phyloP scores from a whole-genome alignment of 2,113 vertebrate species.

The Atherinomorus stipes region DNA sequence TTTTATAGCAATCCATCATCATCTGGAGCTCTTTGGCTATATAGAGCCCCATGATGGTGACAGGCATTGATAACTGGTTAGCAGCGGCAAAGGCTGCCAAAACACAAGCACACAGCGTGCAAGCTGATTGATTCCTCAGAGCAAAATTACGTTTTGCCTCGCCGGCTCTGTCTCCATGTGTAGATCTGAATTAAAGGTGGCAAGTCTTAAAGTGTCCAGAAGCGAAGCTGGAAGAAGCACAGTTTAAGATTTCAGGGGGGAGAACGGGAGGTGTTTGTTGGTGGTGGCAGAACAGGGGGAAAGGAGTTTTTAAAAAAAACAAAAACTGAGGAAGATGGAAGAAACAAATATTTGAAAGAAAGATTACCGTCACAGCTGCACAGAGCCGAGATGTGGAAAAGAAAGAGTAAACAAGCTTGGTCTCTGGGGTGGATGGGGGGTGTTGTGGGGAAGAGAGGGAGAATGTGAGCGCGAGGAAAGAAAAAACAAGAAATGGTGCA shows the following conservation, averaged over 20 bases:
- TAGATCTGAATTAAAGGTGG: conserved; percentile 76
- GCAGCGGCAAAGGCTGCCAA: conserved; percentile 49
- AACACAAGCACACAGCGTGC: conserved; percentile 42
- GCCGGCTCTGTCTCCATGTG: conserved; percentile 45
- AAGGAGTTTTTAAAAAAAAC: not conserved
- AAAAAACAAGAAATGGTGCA: conserved; percentile 42
- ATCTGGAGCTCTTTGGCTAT: conserved; percentile 61
- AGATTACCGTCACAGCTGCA: conserved; percentile 80
- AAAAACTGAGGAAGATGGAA: conserved; percentile 72
- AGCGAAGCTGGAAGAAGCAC: conserved; percentile 57
- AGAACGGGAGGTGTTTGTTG: conserved; percentile 51
- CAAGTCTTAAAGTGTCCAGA: conserved; percentile 68
- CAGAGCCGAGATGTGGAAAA: conserved; percentile 74
- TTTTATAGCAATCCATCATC: conserved; percentile 78
- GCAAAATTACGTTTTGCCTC: conserved; percentile 66
- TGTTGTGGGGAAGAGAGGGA: conserved; percentile 31
- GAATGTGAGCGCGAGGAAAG: conserved; percentile 33
- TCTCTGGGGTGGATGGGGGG: conserved; percentile 73
- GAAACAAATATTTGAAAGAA: conserved; percentile 85
- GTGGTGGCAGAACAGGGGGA: conserved; percentile 20
- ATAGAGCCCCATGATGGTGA: conserved; percentile 48
- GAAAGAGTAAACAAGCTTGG: conserved; percentile 80
- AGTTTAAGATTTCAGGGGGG: conserved; percentile 71
- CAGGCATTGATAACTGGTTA: conserved; percentile 67
- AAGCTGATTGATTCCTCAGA: conserved; percentile 74